Evolutionary conservation across 2,797 vertebrate genomes (phyloP), one percentile per base, ranked within the genome.

Genomic region (Pogonophryne albipinna): DNA sequence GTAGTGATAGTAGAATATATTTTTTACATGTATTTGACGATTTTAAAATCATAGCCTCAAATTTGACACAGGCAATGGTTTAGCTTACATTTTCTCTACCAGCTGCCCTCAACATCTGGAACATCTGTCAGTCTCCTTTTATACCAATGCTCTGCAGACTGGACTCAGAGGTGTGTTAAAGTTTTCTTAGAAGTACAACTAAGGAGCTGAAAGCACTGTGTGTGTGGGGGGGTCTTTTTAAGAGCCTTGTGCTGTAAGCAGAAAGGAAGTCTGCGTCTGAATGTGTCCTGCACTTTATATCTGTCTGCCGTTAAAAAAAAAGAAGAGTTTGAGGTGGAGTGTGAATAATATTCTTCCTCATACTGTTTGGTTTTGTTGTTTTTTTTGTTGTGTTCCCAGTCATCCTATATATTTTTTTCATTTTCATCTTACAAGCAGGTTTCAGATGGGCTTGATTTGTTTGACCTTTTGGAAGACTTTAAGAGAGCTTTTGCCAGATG

Each of bases 251-350:
- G 90, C 94, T 96, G 66, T 87, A 73, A 79, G 83, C 78, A 79
- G 84, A 85, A 88, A 34, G 6, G 31, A 85, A 59, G 56, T 85
- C 93, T 92, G 95, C 92, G 89, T 90, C 93, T 95, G 96, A 96
- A 95, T 95, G 94, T 95, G 95, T 97, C 92, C 94, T 96, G 97
- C 97, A 99, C 97, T 98, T 99, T 99, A 98, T 95, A 96, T 94
- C 95, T 93, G n/a, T 95, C 46, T 63, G 68, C 11, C 1, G 1
- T 79, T 60, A 66, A 8, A 38, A 38, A 34, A 23, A 7, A 38
- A 8, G 69, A 38, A 8, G 56, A 66, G 50, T 65, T 15, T 5
- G 23, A 67, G 57, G 44, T 63, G 42, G 60, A 69, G 62, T 84
- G 76, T 71, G 17, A 77, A 45, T 65, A 64, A 61, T 23, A 15